Evolutionary conservation across 2,888 invertebrate genomes (phyloP).

Genomic region (Actias luna): DNA sequence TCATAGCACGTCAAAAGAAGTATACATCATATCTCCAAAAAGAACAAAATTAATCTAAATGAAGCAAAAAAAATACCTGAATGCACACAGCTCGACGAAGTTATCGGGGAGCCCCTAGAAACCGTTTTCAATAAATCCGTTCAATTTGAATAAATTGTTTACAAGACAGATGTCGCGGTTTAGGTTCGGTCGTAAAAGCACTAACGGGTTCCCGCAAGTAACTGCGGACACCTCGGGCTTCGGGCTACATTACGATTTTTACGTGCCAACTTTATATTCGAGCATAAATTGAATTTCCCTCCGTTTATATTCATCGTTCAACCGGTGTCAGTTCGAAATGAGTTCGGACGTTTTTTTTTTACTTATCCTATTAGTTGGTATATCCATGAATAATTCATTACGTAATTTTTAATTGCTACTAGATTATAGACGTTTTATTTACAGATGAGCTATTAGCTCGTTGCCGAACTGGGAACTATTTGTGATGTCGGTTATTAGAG

Average conservation of each 20-base stretch:
- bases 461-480: too few relatives aligned
- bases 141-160: constrained; percentile 40
- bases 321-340: background rate
- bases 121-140: constrained; percentile 30
- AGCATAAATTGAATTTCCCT: constrained; percentile 6
- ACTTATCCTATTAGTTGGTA: background rate
- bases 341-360: background rate
- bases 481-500: too few relatives aligned
- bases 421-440: too few relatives aligned
- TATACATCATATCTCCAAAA: too few relatives aligned
- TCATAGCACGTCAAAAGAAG: too few relatives aligned
- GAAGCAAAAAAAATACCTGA: background rate
- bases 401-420: too few relatives aligned
- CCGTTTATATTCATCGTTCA: background rate
- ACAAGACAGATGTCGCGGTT: constrained; percentile 42
- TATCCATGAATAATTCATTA: background rate
- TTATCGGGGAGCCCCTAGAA: background rate
- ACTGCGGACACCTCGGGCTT: background rate
- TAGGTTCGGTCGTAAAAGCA: constrained; percentile 36
- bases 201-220: background rate
- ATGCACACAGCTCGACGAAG: background rate
- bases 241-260: constrained; percentile 3
- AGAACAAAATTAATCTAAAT: background rate
- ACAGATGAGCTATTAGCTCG: too few relatives aligned
- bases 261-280: constrained; percentile 3